Conservation (phyloP, 92 coral and sea anemone genomes). For the Epizoanthus scotinus region DNA sequence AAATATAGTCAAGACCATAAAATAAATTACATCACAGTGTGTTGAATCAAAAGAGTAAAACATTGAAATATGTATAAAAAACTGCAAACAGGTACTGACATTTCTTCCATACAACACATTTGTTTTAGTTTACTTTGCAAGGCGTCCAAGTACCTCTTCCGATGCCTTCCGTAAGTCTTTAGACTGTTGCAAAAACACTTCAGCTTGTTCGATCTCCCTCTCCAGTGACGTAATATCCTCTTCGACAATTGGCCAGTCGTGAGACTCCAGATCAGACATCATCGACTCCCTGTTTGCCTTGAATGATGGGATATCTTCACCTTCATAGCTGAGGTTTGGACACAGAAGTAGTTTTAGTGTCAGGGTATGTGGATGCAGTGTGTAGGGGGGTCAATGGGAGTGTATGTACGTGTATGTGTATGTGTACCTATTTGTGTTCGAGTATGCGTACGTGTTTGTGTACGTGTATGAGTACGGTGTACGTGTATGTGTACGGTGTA, state of each 20-base stretch:
- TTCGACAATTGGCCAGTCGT: constrained; percentile 74
- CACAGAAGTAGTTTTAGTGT: neutral
- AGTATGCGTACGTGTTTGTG: no score
- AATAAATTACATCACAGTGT: no score
- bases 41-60: neutral
- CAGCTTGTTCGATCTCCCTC: constrained; percentile 83
- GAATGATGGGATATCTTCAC: constrained; percentile 74
- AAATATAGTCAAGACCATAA: no score
- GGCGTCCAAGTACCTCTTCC: constrained; percentile 59
- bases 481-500: neutral
- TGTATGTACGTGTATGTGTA: neutral
- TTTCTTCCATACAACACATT: no score
- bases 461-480: no score
- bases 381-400: neutral
- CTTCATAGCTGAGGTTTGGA: constrained; percentile 61
- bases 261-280: constrained; percentile 75
- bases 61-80: neutral
- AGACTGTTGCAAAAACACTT: constrained; percentile 75
- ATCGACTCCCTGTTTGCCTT: constrained; percentile 69
- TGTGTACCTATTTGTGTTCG: no score
- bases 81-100: neutral
- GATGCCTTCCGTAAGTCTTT: constrained; percentile 76
- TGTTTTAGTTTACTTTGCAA: no score
- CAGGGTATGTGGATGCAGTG: neutral
- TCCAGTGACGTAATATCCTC: constrained; percentile 70